phyloP scores from a whole-genome alignment of 2,888 invertebrate genomes.

The Coremacera marginata region DNA sequence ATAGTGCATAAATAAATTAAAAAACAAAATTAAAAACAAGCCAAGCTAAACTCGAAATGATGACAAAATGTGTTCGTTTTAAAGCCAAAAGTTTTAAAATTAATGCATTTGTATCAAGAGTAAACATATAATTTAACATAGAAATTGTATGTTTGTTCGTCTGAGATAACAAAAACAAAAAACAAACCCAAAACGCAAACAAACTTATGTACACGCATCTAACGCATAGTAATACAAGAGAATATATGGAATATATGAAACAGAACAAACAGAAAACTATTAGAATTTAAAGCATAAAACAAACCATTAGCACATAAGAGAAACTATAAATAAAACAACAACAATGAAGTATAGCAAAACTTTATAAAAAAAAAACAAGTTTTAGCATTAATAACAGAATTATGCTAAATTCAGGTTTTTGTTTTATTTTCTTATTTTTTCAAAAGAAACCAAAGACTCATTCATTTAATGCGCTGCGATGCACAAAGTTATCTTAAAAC shows the following conservation, averaged over 20 bases:
- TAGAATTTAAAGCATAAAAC: conserved; percentile 28
- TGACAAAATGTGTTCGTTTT: conserved; percentile 5
- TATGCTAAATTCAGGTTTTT: conserved; percentile 35
- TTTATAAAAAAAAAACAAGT: conserved; percentile 43
- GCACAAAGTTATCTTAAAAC: conserved; percentile 42
- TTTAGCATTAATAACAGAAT: conserved; percentile 33
- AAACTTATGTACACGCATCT: conserved; percentile 1
- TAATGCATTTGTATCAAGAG: conserved; percentile 2
- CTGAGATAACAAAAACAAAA: neutral
- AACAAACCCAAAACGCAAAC: neutral
- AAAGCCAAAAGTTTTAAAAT: neutral
- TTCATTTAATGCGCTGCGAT: conserved; percentile 47
- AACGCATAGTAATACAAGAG: conserved; percentile 13
- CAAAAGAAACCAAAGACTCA: conserved; percentile 58
- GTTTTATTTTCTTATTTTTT: conserved; percentile 51
- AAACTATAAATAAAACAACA: conserved; percentile 38
- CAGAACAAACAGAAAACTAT: conserved; percentile 30
- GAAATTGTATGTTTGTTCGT: neutral
- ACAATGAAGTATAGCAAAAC: neutral
- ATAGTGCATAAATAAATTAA: neutral
- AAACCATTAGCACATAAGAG: conserved; percentile 44
- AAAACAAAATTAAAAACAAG: neutral
- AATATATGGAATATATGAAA: conserved; percentile 6
- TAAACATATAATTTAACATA: neutral
- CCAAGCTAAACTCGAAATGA: neutral